phyloP scores from a whole-genome alignment of 2,888 invertebrate genomes.

The Blera fallax region DNA sequence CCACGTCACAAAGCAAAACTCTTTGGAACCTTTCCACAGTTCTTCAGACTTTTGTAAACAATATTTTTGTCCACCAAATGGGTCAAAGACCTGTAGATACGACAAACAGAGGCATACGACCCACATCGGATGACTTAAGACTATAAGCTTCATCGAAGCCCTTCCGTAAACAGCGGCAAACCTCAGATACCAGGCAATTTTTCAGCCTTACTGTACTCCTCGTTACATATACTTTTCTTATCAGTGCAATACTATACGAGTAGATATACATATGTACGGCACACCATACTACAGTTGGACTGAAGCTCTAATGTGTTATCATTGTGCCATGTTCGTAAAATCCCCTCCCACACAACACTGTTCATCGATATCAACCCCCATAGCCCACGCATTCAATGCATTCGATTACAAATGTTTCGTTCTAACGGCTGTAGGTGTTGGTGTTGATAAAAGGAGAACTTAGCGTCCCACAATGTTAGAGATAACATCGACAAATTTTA shows the following conservation, averaged over 20 bases:
- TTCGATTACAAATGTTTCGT: background rate
- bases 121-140: no score
- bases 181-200: background rate
- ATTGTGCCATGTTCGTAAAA: background rate
- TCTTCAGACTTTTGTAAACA: no score
- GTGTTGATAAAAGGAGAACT: background rate
- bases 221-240: background rate
- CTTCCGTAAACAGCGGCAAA: no score
- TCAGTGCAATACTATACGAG: background rate
- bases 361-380: slow-evolving; percentile 9
- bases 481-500: background rate
- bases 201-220: background rate
- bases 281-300: background rate
- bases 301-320: background rate
- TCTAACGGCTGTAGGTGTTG: background rate
- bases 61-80: no score
- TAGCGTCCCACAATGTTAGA: background rate
- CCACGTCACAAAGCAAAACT: no score
- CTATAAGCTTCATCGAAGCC: no score
- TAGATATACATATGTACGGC: background rate
- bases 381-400: background rate
- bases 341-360: background rate
- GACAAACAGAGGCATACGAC: no score
- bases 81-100: no score
- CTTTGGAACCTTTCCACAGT: no score